Percentiles rank a stretch among this genome's conserved stretches.
phyloP scores from a whole-genome alignment of 2,888 invertebrate genomes.

The Eristalis arbustorum region DNA sequence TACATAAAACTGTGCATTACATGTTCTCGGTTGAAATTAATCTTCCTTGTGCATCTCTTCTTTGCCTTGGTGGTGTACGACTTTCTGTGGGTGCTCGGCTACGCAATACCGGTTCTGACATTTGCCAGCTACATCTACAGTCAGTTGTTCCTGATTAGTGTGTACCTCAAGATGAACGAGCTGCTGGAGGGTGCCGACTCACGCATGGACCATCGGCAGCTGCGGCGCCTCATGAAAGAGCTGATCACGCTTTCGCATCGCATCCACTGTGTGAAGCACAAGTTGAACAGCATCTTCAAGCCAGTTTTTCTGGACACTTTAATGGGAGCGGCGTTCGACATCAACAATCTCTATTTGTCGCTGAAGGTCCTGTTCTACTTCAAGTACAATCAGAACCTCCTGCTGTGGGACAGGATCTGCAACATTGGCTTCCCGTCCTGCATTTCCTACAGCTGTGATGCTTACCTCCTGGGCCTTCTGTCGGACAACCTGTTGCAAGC shows the following conservation, averaged over 20 bases:
- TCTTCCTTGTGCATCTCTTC: background rate
- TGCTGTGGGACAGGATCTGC: too few species aligned
- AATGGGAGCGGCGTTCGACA: background rate
- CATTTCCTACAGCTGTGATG: too few species aligned
- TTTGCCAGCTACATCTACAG: too few species aligned
- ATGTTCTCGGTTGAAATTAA: background rate
- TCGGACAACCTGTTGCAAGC: too few species aligned
- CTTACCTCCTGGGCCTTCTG: too few species aligned
- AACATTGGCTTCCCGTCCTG: too few species aligned
- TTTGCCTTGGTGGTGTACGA: background rate
- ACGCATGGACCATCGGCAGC: background rate
- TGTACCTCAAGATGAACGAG: background rate
- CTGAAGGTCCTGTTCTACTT: background rate
- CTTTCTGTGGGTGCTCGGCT: background rate
- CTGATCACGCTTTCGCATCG: background rate
- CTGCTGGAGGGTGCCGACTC: background rate
- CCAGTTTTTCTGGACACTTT: background rate
- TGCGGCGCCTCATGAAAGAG: background rate
- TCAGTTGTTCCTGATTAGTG: background rate
- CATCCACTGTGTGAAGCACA: background rate
- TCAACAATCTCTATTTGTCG: background rate
- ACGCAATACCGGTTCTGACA: background rate
- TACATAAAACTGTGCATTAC: background rate
- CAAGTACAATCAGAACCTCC: too few species aligned
- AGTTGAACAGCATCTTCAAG: background rate